phyloP scores from a whole-genome alignment of 2,888 invertebrate species.

The Polyploca ridens region DNA sequence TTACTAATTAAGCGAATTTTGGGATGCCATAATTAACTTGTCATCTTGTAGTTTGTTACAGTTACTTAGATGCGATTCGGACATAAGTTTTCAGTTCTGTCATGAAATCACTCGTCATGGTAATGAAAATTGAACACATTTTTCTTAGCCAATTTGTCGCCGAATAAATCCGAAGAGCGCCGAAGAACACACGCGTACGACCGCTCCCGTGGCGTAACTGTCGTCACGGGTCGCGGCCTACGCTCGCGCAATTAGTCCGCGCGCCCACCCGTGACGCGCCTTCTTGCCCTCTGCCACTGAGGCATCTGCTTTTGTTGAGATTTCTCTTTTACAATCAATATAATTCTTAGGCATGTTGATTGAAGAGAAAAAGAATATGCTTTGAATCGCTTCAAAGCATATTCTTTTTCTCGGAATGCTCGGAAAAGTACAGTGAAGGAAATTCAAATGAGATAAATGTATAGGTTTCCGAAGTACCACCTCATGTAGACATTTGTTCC shows the following conservation, averaged over 20 bases:
- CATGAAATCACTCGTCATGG: no score
- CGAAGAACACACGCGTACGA: slow-evolving; percentile 23
- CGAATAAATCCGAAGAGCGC: neutral
- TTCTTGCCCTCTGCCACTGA: slow-evolving; percentile 39
- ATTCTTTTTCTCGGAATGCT: no score
- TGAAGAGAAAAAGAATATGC: neutral
- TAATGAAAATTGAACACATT: neutral
- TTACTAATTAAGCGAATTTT: neutral
- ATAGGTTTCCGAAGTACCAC: no score
- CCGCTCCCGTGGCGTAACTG: slow-evolving; percentile 54
- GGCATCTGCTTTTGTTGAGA: slow-evolving; percentile 14
- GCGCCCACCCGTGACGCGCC: slow-evolving; percentile 70
- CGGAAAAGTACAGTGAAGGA: no score
- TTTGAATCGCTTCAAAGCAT: no score
- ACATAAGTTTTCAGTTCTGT: neutral
- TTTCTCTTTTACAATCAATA: slow-evolving; percentile 10
- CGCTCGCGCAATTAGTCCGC: slow-evolving; percentile 56
- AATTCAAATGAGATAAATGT: no score
- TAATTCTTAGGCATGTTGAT: neutral
- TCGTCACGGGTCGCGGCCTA: slow-evolving; percentile 61
- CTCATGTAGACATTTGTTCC: no score
- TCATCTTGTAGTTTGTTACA: neutral
- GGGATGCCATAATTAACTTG: neutral
- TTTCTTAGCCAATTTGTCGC: neutral
- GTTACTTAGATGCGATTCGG: no score